Percentiles rank a stretch among this genome's conserved stretches.
Conservation (phyloP, 2,888 invertebrate species). For the Tenthredo livida region DNA sequence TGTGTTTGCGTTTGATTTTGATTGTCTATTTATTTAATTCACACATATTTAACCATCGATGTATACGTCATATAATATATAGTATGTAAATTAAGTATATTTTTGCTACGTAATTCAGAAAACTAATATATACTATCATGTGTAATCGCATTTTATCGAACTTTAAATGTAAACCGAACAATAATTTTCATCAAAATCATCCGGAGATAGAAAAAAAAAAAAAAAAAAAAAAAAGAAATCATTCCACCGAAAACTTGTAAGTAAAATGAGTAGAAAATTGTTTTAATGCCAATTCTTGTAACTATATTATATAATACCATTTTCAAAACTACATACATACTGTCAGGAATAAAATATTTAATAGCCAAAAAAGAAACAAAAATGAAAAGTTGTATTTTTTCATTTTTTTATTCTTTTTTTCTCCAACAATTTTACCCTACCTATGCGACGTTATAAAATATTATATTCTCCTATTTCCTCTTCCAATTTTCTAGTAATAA, state of each 20-base stretch:
- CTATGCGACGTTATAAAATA: background rate
- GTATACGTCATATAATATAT: background rate
- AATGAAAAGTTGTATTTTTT: background rate
- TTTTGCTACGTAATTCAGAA: slow-evolving; percentile 28
- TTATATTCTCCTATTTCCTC: background rate
- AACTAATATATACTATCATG: background rate
- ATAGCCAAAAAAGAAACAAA: slow-evolving; percentile 20
- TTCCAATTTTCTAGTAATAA: background rate
- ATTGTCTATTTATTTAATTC: slow-evolving; percentile 14
- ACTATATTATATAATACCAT: background rate
- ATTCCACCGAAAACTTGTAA: background rate
- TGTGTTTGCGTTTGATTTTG: background rate
- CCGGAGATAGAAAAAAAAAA: background rate
- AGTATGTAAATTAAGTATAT: slow-evolving; percentile 4
- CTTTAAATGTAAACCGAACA: background rate
- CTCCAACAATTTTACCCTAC: background rate
- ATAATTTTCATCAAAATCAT: background rate
- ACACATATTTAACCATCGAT: background rate
- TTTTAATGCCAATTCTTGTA: background rate
- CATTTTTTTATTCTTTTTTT: background rate
- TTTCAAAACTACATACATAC: background rate
- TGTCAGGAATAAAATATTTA: slow-evolving; percentile 26
- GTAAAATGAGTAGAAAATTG: background rate
- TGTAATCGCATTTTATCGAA: background rate
- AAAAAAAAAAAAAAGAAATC: background rate